A percentile compares a stretch with the other conserved stretches of the same genome.
Conservation (phyloP, 2,888 invertebrate genomes). For the Chalcosyrphus nemorum region DNA sequence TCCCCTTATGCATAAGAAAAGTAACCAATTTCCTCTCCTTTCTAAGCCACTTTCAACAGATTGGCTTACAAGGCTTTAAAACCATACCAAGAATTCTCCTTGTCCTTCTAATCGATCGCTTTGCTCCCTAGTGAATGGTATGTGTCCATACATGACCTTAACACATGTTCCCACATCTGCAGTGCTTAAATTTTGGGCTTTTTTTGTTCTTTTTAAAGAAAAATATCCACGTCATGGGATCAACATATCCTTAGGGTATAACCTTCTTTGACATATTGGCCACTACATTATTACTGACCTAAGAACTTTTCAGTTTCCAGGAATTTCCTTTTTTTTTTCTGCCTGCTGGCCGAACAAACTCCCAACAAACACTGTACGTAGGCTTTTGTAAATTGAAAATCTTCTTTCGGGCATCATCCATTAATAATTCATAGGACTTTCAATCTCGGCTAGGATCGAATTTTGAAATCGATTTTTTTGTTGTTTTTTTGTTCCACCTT, state of each 20-base stretch:
- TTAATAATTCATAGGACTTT: slow-evolving; percentile 11
- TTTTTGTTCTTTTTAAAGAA: neutral
- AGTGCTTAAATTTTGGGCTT: neutral
- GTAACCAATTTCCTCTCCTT: too few species aligned
- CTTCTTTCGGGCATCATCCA: neutral
- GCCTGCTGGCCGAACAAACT: too few species aligned
- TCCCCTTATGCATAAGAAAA: too few species aligned
- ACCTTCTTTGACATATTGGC: neutral
- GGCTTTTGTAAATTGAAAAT: slow-evolving; percentile 13
- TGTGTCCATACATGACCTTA: neutral
- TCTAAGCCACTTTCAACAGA: too few species aligned
- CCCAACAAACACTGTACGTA: too few species aligned
- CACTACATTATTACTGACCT: slow-evolving; percentile 1
- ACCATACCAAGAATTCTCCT: neutral
- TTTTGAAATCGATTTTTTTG: neutral
- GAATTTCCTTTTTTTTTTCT: too few species aligned
- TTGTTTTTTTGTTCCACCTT: neutral
- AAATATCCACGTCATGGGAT: neutral
- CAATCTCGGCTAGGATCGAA: neutral
- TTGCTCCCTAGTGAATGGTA: neutral
- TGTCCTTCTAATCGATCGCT: neutral
- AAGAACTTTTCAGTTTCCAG: neutral
- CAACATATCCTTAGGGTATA: neutral
- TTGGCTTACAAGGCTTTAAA: neutral
- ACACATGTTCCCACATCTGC: slow-evolving; percentile 1